Percentiles rank a stretch among this genome's conserved stretches.
phyloP scores from a whole-genome alignment of 2,888 invertebrate genomes.

The Drosophila ezoana region DNA sequence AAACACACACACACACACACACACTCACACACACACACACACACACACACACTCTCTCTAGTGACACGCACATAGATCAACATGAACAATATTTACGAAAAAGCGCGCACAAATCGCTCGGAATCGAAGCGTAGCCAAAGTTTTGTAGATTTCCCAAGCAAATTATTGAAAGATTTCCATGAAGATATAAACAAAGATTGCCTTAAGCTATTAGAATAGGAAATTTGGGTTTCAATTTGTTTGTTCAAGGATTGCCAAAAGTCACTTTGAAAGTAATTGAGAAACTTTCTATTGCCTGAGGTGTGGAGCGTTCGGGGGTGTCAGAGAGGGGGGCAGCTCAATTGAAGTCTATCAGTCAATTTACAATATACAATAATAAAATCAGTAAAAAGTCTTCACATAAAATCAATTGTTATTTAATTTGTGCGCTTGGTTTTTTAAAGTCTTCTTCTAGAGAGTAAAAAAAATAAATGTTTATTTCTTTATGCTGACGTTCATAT shows the following conservation, averaged over 20 bases:
- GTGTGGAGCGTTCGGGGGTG: constrained; percentile 13
- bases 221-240: neutral
- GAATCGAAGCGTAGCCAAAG: constrained; percentile 40
- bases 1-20: constrained; percentile 9
- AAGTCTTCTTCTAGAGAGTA: constrained; percentile 3
- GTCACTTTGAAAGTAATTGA: constrained; percentile 5
- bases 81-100: constrained; percentile 50
- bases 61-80: constrained; percentile 38
- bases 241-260: constrained; percentile 12
- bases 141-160: constrained; percentile 30
- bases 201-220: neutral
- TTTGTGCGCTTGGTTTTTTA: constrained; percentile 16
- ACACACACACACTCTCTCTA: neutral
- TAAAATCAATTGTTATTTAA: constrained; percentile 50
- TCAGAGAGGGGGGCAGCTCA: constrained; percentile 25
- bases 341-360: constrained; percentile 57
- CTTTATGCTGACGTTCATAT: constrained; percentile 13
- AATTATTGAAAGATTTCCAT: constrained; percentile 12
- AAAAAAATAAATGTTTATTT: neutral
- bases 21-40: constrained; percentile 1
- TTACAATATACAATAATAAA: constrained; percentile 49
- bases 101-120: constrained; percentile 64
- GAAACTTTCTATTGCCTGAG: constrained; percentile 25
- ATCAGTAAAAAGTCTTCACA: constrained; percentile 31
- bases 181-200: constrained; percentile 3